These are phyloP conservation scores for Orcinus orca DNA, from an alignment of 2,113 vertebrate species.

Conservation along the genomic window DNA sequence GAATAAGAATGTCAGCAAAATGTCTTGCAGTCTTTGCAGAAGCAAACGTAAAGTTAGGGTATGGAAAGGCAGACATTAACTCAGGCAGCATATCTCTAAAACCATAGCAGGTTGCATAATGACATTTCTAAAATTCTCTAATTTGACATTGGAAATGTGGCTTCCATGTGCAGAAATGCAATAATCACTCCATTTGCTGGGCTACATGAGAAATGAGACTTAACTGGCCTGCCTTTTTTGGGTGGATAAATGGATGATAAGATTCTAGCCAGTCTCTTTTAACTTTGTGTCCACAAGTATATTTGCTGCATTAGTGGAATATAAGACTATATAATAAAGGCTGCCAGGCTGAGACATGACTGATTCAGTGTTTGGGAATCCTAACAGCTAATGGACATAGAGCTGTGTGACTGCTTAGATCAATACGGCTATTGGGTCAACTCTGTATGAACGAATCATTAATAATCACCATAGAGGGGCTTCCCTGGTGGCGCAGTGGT, in stretches of 20 bases:
- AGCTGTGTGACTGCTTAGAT: neutral
- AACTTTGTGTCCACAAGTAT: neutral
- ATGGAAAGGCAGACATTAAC: neutral
- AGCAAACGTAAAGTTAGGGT: neutral
- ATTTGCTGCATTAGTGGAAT: constrained; percentile 44
- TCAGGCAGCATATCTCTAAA: neutral
- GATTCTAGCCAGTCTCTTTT: constrained; percentile 4
- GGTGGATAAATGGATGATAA: constrained; percentile 18
- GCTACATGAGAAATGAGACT: neutral
- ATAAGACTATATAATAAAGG: neutral
- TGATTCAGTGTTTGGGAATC: neutral
- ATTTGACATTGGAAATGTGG: constrained; percentile 23
- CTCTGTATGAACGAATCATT: neutral
- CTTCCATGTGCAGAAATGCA: constrained; percentile 30
- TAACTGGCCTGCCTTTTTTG: neutral
- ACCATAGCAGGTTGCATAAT: neutral
- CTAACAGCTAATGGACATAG: constrained; percentile 23
- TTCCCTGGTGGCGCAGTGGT: too few species aligned
- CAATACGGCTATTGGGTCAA: neutral
- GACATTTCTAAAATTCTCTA: constrained; percentile 36
- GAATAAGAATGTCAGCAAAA: constrained; percentile 2
- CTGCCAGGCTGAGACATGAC: neutral
- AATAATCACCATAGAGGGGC: neutral
- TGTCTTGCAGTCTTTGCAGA: neutral
- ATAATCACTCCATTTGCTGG: constrained; percentile 26